Conservation (phyloP, 2,797 vertebrate species). For the Anas flavirostris region DNA sequence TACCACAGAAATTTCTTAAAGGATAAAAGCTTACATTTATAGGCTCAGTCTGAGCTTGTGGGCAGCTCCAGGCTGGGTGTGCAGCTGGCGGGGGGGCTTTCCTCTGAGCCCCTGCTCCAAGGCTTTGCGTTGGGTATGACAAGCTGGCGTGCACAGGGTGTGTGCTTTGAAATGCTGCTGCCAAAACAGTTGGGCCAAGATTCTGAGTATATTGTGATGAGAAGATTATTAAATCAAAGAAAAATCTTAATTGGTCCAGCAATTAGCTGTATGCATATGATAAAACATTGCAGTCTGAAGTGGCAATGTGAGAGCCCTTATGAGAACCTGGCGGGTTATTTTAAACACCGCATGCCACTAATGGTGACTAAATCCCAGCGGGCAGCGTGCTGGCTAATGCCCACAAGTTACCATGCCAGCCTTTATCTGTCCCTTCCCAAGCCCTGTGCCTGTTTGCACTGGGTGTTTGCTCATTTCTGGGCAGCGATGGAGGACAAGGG, state of each 20-base stretch:
- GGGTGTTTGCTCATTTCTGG: background rate
- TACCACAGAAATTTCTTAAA: background rate
- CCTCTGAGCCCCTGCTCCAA: background rate
- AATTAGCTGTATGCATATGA: background rate
- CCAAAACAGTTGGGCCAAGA: background rate
- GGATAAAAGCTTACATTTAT: background rate
- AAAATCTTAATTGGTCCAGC: background rate
- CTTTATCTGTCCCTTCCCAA: background rate
- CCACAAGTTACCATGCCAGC: background rate
- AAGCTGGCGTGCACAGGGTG: background rate
- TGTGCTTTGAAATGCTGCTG: background rate
- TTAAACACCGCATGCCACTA: accelerated
- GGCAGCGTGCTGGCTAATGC: background rate
- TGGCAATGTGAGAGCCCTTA: background rate
- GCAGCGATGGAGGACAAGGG: background rate
- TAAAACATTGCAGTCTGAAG: accelerated
- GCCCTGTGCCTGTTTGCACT: background rate
- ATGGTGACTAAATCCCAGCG: accelerated
- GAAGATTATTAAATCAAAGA: background rate
- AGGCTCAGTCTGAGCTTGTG: accelerated
- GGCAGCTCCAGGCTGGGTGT: background rate
- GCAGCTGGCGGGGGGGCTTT: background rate
- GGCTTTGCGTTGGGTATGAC: background rate
- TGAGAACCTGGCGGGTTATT: background rate
- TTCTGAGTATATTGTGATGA: background rate